Evolutionary conservation across 2,888 invertebrate species (phyloP), one percentile per base, ranked within the genome.

Genomic region (Rhamphomyia laevipes): DNA sequence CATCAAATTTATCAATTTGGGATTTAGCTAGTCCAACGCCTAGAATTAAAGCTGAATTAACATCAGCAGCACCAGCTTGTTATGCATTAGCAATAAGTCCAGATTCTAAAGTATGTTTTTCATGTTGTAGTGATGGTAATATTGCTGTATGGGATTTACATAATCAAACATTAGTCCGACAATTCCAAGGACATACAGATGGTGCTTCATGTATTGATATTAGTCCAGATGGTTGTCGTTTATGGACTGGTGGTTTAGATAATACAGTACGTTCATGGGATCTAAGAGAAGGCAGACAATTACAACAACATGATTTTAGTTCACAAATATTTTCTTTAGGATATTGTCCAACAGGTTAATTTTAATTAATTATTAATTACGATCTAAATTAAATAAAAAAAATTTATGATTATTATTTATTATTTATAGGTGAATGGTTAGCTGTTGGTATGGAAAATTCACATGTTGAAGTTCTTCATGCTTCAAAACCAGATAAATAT

Each of bases 401-500:
- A 16, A 37, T 40, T 13, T 27, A 6, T 7, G 2, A 17, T 13
- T 18, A 40, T 12, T n/a, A 7, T 23, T n/a, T n/a, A 27, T 15
- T 11, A 4, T 2, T 33, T 56, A 6, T 60, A 79, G 79, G 93
- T 2, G 93, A 95, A 55, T 97, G 94, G 94, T 74, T 96, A 48
- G 96, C 95, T 33, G 96, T 97, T 37, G 96, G 96, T 58, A 94
- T 97, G 95, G 95, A 96, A 75, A 94, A 92, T 73, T 92, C 91
- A 7, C 89, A 92, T 70, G 94, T 97, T 53, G 96, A 97, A 69
- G 94, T 97, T 35, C 72, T 95, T 48, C 87, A 89, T 71, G 84
- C 88, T 55, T 81, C 83, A 61, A 92, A 93, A 71, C 84, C 87
- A 21, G 95, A 96, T 73, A 90, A 94, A 69, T 97, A 96, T 73